Base-by-base conservation (phyloP, 2,888 invertebrate species). In the Hirtodrosophila duncani region DNA sequence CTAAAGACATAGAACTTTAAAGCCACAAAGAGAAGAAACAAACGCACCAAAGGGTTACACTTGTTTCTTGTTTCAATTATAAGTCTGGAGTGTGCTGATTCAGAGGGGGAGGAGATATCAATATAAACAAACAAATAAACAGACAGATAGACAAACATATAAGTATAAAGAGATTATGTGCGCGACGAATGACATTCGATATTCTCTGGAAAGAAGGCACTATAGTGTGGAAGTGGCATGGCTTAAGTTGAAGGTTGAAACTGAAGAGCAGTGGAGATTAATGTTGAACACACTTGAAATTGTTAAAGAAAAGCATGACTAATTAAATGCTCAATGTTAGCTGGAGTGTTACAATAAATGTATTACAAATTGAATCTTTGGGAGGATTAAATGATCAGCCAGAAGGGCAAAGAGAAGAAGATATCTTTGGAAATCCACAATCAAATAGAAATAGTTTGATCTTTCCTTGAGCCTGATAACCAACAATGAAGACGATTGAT, bases 111-210 rank as follows among this genome's bases (percentile, higher is more conserved):
- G 17, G 27, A 1, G 16, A 34, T 33, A 26, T 24, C 31, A 24
- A 44, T 66, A 50, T 66, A 75, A 58, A 46, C 61, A 79, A 63
- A 34, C 2, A 14, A 34, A 23, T 17, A 27, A 56, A 31, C 13
- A 1, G 14, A 11, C 13, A 37, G 14, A 8, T 24, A 33, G 29
- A 39, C 21, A 37, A 52, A 53, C 52, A 39, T 30, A 45, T 39
- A 30, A 45, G 46, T 33, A 18, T 27, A 36, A 29, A 34, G 13
- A 37, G 50, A 42, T 63, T 27, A 45, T 46, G 41, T 10, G 41
- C 34, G 59, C 50, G 51, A 31, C 30, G 59, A 50, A 41, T 46
- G 58, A 57, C 33, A 63, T 44, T 72, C 34, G 58, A 68, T 50
- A 56, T 46, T 39, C 31, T 37, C 37, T 3, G 8, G 14, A 9